These are phyloP conservation scores for Alethe diademata DNA, from an alignment of 2,113 vertebrate species.

Conservation along the genomic window DNA sequence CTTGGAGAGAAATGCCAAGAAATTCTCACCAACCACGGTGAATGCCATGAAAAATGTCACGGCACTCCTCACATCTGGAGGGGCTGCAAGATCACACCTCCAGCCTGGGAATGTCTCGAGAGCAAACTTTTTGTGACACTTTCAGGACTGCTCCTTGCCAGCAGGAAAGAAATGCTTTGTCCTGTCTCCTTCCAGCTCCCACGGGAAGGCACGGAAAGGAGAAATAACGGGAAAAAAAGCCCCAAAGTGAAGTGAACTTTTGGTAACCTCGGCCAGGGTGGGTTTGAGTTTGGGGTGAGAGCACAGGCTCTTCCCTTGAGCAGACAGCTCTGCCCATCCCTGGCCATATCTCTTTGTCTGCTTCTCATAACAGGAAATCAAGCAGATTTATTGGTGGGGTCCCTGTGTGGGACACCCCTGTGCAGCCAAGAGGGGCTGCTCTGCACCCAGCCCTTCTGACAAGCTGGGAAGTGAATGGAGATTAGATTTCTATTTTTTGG, in stretches of 20 bases:
- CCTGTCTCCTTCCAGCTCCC: slow-evolving; percentile 41
- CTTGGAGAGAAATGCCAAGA: not conserved
- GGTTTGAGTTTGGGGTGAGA: slow-evolving; percentile 33
- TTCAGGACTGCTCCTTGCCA: slow-evolving; percentile 14
- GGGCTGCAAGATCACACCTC: slow-evolving; percentile 13
- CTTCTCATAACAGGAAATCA: slow-evolving; percentile 67
- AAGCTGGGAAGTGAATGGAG: slow-evolving; percentile 51
- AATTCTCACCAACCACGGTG: not conserved
- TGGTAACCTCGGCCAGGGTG: slow-evolving; percentile 13
- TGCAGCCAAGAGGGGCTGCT: slow-evolving; percentile 32
- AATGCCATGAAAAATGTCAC: not conserved
- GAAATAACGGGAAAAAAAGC: not conserved
- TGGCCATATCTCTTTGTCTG: slow-evolving; percentile 9
- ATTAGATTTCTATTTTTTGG: slow-evolving; percentile 42
- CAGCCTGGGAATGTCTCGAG: not conserved
- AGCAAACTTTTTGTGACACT: slow-evolving; percentile 10
- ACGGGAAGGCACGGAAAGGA: not conserved
- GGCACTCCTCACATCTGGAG: not conserved
- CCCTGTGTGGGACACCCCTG: slow-evolving; percentile 23
- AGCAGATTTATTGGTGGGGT: slow-evolving; percentile 56
- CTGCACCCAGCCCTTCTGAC: slow-evolving; percentile 12
- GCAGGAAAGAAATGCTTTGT: slow-evolving; percentile 37
- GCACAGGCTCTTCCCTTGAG: slow-evolving; percentile 43
- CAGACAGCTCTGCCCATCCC: slow-evolving; percentile 58
- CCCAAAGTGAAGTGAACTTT: slow-evolving; percentile 53